These are phyloP conservation scores for Rhopalosiphum nymphaeae DNA, from an alignment of 2,888 invertebrate genomes.

Conservation along the genomic window DNA sequence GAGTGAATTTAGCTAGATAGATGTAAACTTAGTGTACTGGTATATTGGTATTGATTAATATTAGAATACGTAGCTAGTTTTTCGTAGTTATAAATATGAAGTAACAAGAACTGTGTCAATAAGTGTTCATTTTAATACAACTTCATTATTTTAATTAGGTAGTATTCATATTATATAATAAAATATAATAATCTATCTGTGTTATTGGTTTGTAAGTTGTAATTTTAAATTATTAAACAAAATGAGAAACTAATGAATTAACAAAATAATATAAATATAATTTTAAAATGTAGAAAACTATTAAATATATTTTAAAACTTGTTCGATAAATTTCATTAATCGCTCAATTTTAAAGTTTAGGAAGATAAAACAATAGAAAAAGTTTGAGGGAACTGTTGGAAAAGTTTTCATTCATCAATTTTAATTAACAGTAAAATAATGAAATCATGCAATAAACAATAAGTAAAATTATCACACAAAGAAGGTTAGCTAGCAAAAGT, in stretches of 20 bases:
- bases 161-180: not conserved
- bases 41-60: not conserved
- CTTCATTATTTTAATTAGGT: not conserved
- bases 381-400: slow-evolving; percentile 13
- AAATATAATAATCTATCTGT: not conserved
- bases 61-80: not conserved
- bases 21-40: not conserved
- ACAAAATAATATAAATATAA: not conserved
- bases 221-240: not conserved
- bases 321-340: slow-evolving; percentile 41
- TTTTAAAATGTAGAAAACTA: slow-evolving; percentile 24
- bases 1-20: not conserved
- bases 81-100: not conserved
- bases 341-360: not conserved
- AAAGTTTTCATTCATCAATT: slow-evolving; percentile 48
- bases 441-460: slow-evolving; percentile 37
- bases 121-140: not conserved
- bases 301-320: not conserved
- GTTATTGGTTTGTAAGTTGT: not conserved
- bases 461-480: not conserved
- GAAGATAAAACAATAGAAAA: not conserved
- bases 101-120: no score
- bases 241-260: not conserved
- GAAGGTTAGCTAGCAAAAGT: not conserved
- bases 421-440: slow-evolving; percentile 48